Evolutionary conservation across 2,888 invertebrate genomes (phyloP).

Genomic region (Hipparchia semele): DNA sequence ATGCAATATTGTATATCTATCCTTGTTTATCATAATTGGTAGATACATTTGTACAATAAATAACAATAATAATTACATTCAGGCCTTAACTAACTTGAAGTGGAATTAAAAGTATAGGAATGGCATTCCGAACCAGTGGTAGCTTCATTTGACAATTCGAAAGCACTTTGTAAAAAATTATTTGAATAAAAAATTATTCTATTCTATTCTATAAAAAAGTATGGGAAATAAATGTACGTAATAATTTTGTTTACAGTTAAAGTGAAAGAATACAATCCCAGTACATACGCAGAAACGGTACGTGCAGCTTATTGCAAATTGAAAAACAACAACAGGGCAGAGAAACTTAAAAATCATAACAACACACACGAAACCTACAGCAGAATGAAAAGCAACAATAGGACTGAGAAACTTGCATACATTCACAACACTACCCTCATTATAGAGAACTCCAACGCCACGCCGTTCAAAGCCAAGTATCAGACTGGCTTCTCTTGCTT

Average conservation of each 20-base stretch:
- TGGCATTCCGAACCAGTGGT: not conserved
- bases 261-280: conserved; percentile 15
- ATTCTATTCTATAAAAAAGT: too few relatives aligned
- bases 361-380: conserved; percentile 7
- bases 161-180: too few relatives aligned
- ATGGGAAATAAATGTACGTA: too few relatives aligned
- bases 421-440: conserved; percentile 55
- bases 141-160: too few relatives aligned
- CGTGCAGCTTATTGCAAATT: conserved; percentile 20
- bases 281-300: not conserved
- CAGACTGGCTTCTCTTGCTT: conserved; percentile 63
- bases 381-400: conserved; percentile 23
- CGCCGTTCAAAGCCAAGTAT: conserved; percentile 61
- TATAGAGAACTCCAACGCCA: conserved; percentile 58
- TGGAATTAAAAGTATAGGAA: too few relatives aligned
- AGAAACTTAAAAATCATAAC: conserved; percentile 48
- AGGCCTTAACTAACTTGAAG: too few relatives aligned
- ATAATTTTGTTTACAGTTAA: conserved; percentile 16
- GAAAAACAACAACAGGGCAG: conserved; percentile 43
- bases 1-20: too few relatives aligned
- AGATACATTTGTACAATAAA: too few relatives aligned
- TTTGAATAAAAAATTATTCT: too few relatives aligned
- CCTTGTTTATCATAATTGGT: too few relatives aligned
- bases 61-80: too few relatives aligned
- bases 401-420: conserved; percentile 59